Conservation (phyloP, 1,140 invertebrate species). For the Stegodyphus dumicola region DNA sequence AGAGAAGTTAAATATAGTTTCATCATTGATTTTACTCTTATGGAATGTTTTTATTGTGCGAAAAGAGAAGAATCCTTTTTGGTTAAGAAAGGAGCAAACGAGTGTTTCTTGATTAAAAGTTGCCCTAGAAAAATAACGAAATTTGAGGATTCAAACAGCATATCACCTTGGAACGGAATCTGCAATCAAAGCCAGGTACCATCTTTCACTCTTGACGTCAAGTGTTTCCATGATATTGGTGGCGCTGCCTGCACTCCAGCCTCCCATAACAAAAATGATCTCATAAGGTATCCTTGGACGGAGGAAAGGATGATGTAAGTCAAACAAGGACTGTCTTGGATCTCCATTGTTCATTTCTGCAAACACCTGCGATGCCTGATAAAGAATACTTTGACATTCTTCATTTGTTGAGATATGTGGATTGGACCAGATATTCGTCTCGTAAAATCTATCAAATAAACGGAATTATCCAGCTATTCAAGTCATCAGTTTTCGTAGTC, state of each 20-base stretch:
- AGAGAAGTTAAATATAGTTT: too few relatives aligned
- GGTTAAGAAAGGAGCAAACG: too few relatives aligned
- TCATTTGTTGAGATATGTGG: slow-evolving; percentile 65
- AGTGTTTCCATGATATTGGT: slow-evolving; percentile 84
- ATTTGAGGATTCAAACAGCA: too few relatives aligned
- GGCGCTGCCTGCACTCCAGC: slow-evolving; percentile 83
- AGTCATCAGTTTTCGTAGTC: neutral
- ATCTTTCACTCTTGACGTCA: slow-evolving; percentile 72
- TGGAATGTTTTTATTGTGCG: too few relatives aligned
- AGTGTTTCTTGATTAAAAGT: too few relatives aligned
- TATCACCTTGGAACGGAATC: slow-evolving; percentile 72
- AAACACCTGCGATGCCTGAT: slow-evolving; percentile 67
- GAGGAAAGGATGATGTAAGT: slow-evolving; percentile 69
- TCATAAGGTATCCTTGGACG: slow-evolving; percentile 77
- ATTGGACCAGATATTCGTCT: slow-evolving; percentile 71
- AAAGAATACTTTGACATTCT: slow-evolving; percentile 66
- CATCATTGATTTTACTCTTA: too few relatives aligned
- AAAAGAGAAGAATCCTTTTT: too few relatives aligned
- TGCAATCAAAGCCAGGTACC: slow-evolving; percentile 74
- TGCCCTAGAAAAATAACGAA: too few relatives aligned
- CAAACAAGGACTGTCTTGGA: neutral
- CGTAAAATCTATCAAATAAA: slow-evolving; percentile 67
- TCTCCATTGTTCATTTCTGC: slow-evolving; percentile 64
- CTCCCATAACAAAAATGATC: slow-evolving; percentile 79
- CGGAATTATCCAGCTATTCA: neutral